Evolutionary conservation across 2,113 vertebrate species (phyloP).

Genomic region (Gadus chalcogrammus): DNA sequence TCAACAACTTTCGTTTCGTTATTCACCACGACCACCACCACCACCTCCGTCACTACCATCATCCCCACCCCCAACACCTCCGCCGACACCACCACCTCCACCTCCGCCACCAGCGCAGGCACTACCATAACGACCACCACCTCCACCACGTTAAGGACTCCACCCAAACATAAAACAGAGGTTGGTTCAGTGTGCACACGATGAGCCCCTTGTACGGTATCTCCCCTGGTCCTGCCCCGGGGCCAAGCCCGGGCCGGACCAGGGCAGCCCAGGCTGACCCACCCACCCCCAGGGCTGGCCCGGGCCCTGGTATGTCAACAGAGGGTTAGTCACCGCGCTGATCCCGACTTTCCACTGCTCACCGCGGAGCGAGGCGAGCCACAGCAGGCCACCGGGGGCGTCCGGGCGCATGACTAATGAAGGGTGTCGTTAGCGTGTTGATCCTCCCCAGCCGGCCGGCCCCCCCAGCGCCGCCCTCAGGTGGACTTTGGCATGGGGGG

Average conservation of each 20-base stretch:
- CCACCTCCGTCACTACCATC: no score
- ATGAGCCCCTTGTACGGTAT: no score
- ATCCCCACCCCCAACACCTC: no score
- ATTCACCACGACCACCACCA: no score
- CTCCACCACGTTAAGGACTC: no score
- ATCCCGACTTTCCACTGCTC: constrained; percentile 70
- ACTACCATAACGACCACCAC: no score
- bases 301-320: constrained; percentile 63
- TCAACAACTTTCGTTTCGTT: no score
- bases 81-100: no score
- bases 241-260: background rate
- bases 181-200: no score
- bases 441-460: constrained; percentile 39
- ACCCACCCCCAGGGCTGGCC: constrained; percentile 34
- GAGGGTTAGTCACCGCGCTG: constrained; percentile 51
- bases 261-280: background rate
- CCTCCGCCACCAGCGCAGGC: no score
- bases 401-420: constrained; percentile 56
- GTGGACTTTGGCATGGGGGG: constrained; percentile 41
- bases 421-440: constrained; percentile 56
- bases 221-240: no score
- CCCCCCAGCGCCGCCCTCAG: constrained; percentile 28
- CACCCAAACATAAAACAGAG: no score
- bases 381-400: constrained; percentile 41
- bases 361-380: constrained; percentile 32